Evolutionary conservation across 2,113 vertebrate genomes (phyloP).

Genomic region (Coptodon bakossiorum): DNA sequence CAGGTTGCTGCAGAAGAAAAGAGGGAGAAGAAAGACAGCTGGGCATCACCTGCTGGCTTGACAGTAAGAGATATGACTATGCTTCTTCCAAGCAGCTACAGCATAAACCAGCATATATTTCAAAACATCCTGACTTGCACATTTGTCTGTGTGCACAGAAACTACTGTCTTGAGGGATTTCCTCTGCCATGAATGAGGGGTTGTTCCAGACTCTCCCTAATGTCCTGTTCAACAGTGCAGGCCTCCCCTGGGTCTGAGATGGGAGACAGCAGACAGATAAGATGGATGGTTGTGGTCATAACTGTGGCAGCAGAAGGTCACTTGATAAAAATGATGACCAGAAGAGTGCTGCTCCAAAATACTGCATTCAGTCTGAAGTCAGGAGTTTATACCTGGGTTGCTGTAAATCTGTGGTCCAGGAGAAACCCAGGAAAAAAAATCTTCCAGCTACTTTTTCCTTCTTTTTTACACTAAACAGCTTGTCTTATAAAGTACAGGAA

Average conservation of each 20-base stretch:
- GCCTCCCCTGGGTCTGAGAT: neutral
- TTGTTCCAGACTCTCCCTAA: neutral
- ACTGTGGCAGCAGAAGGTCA: constrained; percentile 18
- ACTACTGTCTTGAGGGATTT: constrained; percentile 28
- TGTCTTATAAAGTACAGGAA: neutral
- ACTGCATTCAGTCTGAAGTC: neutral
- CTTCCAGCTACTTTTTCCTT: neutral
- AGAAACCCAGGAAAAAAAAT: neutral
- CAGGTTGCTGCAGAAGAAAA: neutral
- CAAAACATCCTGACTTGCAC: neutral
- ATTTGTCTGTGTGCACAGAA: constrained; percentile 13
- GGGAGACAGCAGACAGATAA: neutral
- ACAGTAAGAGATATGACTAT: constrained; percentile 25
- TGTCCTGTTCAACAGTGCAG: neutral
- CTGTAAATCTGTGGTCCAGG: neutral
- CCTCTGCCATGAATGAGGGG: constrained; percentile 3
- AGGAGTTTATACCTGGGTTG: neutral
- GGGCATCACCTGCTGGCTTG: constrained; percentile 21
- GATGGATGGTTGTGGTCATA: constrained; percentile 18
- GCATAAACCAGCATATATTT: constrained; percentile 27
- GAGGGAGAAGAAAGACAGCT: neutral
- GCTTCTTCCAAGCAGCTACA: neutral
- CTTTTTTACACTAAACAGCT: neutral
- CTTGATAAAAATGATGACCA: constrained; percentile 5
- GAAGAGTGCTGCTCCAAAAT: neutral